These are phyloP conservation scores for Sporophila hypoxantha DNA, from an alignment of 2,113 vertebrate genomes.

Conservation along the genomic window DNA sequence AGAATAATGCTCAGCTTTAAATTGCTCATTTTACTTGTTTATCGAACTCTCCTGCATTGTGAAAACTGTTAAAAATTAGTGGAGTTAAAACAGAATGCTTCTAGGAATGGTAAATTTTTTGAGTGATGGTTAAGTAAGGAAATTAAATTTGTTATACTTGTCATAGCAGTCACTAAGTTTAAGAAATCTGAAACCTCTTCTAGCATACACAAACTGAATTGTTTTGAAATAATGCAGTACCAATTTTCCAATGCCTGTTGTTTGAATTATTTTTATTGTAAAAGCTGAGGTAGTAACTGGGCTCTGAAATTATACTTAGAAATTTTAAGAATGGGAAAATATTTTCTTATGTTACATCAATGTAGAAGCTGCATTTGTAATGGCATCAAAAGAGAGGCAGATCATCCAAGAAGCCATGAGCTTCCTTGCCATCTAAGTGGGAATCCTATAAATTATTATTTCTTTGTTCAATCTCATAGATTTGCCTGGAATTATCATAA, in stretches of 20 bases:
- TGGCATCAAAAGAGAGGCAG: background rate
- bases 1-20: conserved; percentile 36
- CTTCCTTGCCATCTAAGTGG: background rate
- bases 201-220: background rate
- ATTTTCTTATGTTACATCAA: background rate
- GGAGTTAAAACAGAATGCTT: conserved; percentile 47
- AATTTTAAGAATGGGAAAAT: background rate
- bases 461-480: background rate
- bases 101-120: background rate
- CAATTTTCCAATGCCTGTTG: background rate
- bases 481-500: background rate
- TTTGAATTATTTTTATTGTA: background rate
- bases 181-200: background rate
- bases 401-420: background rate
- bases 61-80: conserved; percentile 53
- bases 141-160: background rate
- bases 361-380: background rate
- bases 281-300: background rate
- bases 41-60: conserved; percentile 39
- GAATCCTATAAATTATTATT: background rate
- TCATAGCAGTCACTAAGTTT: background rate
- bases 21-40: conserved; percentile 34
- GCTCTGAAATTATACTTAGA: background rate
- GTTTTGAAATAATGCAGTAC: background rate
- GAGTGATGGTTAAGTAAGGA: background rate